Conservation (phyloP, 2,113 vertebrate species). For the Cephalopterus ornatus region DNA sequence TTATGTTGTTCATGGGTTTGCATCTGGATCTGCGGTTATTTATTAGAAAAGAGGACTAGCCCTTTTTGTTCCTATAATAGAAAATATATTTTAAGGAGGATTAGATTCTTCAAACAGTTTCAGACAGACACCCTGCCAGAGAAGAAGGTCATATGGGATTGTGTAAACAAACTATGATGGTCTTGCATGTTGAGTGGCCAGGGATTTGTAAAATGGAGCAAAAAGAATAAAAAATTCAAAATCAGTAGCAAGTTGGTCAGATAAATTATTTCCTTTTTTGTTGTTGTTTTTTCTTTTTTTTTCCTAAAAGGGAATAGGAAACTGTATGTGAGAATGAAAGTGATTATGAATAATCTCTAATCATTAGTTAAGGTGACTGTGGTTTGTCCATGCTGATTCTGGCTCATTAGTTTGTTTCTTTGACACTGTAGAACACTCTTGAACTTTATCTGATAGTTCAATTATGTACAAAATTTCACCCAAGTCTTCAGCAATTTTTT, state of each 20-base stretch:
- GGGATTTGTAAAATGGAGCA: background rate
- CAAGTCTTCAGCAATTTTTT: background rate
- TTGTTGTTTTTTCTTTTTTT: too few species aligned
- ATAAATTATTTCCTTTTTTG: background rate
- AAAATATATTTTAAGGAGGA: background rate
- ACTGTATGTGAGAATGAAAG: background rate
- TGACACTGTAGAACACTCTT: background rate
- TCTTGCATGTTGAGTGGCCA: background rate
- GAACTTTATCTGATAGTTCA: background rate
- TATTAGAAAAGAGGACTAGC: background rate
- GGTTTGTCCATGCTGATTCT: background rate
- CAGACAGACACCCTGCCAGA: background rate
- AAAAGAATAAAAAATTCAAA: background rate
- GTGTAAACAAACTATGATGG: background rate
- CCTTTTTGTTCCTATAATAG: background rate
- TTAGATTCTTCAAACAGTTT: background rate
- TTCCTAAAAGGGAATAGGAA: background rate
- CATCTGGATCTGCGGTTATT: background rate
- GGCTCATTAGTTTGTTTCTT: background rate
- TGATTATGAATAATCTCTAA: fast-evolving
- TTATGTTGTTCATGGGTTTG: background rate
- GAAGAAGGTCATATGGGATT: background rate
- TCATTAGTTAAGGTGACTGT: background rate
- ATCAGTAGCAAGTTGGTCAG: background rate
- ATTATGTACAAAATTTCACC: background rate